Evolutionary conservation across 2,888 invertebrate species (phyloP).

Genomic region (Auanema sp.): DNA sequence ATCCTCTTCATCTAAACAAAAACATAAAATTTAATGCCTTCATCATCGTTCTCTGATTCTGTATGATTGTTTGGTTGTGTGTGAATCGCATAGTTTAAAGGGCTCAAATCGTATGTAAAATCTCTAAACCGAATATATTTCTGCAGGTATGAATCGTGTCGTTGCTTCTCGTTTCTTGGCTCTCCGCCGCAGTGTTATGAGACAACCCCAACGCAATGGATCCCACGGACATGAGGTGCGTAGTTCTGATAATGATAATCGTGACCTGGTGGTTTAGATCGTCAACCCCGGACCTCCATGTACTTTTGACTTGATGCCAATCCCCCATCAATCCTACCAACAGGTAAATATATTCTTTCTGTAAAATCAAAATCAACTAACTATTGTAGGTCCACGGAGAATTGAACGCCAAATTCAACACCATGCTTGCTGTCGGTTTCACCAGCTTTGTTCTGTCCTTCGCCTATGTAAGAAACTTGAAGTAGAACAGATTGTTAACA

Average conservation of each 20-base stretch:
- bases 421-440: slow-evolving; percentile 40
- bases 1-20: too few relatives aligned
- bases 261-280: slow-evolving; percentile 21
- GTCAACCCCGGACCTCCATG: slow-evolving; percentile 52
- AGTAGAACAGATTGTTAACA: neutral
- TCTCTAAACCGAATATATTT: neutral
- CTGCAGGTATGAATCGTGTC: slow-evolving; percentile 41
- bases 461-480: slow-evolving; percentile 13
- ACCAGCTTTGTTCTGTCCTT: slow-evolving; percentile 24
- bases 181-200: slow-evolving; percentile 32
- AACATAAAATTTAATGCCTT: too few relatives aligned
- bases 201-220: slow-evolving; percentile 36
- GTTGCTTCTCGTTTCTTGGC: slow-evolving; percentile 40
- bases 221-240: slow-evolving; percentile 34
- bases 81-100: too few relatives aligned
- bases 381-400: slow-evolving; percentile 45
- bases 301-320: slow-evolving; percentile 50
- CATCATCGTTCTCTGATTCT: too few relatives aligned
- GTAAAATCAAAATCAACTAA: neutral
- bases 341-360: slow-evolving; percentile 23
- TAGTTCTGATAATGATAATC: neutral
- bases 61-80: too few relatives aligned
- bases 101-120: neutral
- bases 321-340: slow-evolving; percentile 52
- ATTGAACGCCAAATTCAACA: slow-evolving; percentile 55